Evolutionary conservation across 2,797 vertebrate genomes (phyloP).

Genomic region (Eremophila alpestris): DNA sequence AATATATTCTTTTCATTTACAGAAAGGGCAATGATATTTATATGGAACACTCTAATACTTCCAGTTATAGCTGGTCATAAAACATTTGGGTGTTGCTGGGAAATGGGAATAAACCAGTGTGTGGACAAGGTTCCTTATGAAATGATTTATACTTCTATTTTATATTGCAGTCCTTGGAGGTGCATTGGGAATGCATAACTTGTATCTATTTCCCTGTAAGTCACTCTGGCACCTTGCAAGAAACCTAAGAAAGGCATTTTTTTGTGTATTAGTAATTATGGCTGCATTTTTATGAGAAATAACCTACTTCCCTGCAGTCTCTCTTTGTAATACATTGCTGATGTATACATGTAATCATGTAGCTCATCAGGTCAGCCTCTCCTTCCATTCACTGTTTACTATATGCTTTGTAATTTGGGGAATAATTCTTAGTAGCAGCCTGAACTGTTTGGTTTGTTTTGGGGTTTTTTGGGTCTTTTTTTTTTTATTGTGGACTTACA

Average conservation of each 20-base stretch:
- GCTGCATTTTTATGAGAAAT: not conserved
- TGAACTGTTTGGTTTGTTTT: not conserved
- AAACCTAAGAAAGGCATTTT: not conserved
- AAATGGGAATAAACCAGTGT: not conserved
- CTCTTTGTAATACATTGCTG: not conserved
- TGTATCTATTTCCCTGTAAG: not conserved
- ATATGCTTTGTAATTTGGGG: not conserved
- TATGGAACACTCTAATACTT: not conserved
- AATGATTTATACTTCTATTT: not conserved
- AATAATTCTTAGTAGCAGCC: not conserved
- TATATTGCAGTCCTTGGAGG: not conserved
- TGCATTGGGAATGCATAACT: not conserved
- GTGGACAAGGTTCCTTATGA: not conserved
- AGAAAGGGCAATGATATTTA: not conserved
- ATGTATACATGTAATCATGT: too few species aligned
- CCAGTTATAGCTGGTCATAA: not conserved
- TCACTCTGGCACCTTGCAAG: not conserved
- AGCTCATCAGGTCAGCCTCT: not conserved
- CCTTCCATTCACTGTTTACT: not conserved
- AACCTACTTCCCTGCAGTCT: not conserved
- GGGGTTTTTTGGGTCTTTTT: too few species aligned
- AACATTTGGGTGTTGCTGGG: not conserved
- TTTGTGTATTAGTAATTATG: not conserved
- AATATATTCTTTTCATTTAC: not conserved
- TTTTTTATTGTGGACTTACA: accelerated